phyloP scores from a whole-genome alignment of 2,113 vertebrate genomes.

The Atractosteus spatula region DNA sequence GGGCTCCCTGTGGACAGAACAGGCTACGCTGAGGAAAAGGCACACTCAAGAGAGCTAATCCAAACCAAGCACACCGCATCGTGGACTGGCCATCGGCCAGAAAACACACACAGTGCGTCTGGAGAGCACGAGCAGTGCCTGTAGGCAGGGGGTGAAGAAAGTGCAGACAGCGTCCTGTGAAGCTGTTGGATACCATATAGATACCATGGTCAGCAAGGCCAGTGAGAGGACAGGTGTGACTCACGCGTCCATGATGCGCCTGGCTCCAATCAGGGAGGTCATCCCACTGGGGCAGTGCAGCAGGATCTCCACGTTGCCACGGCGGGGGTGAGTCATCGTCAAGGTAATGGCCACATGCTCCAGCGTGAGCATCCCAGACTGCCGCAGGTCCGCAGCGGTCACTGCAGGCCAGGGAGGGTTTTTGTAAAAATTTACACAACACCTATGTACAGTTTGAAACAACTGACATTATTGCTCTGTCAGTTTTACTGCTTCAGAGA shows the following conservation, averaged over 20 bases:
- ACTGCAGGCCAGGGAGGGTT: constrained; percentile 55
- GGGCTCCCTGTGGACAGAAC: constrained; percentile 62
- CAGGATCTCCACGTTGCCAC: constrained; percentile 80
- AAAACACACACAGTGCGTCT: not conserved
- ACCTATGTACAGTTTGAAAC: too few relatives aligned
- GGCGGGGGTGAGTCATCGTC: constrained; percentile 79
- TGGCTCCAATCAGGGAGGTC: constrained; percentile 81
- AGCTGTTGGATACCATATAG: not conserved
- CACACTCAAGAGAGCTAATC: too few relatives aligned
- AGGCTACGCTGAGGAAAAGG: not conserved
- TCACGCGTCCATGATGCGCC: constrained; percentile 80
- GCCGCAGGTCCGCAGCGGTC: constrained; percentile 65
- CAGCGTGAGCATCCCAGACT: constrained; percentile 88
- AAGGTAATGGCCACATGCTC: constrained; percentile 89
- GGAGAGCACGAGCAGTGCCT: too few relatives aligned
- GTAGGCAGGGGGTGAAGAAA: too few relatives aligned
- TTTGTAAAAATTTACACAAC: too few relatives aligned
- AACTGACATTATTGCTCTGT: too few relatives aligned
- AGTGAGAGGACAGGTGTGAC: constrained; percentile 25
- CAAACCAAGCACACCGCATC: too few relatives aligned
- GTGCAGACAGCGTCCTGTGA: not conserved
- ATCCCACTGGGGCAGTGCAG: constrained; percentile 91
- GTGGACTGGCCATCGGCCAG: too few relatives aligned
- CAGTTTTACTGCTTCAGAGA: too few relatives aligned
- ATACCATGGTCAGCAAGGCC: too few relatives aligned